phyloP scores from a whole-genome alignment of 1,140 invertebrate genomes.

The Heterodera carotae region DNA sequence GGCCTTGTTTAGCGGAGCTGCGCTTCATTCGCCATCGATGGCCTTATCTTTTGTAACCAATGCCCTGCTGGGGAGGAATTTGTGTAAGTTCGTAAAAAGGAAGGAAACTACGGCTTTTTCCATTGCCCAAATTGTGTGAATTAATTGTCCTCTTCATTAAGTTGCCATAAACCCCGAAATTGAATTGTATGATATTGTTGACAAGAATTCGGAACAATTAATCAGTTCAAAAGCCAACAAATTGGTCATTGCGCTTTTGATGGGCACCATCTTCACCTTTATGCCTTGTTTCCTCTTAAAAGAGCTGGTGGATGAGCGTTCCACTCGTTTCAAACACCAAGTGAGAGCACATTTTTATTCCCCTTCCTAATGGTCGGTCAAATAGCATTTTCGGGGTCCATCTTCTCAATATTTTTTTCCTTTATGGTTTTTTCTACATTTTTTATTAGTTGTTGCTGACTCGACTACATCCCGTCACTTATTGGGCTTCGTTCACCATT shows the following conservation, averaged over 20 bases:
- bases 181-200: constrained; percentile 37
- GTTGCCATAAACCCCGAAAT: constrained; percentile 36
- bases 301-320: constrained; percentile 43
- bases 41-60: constrained; percentile 49
- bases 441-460: constrained; percentile 39
- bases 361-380: too few relatives aligned
- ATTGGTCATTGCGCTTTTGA: not conserved
- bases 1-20: constrained; percentile 50
- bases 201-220: not conserved
- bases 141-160: constrained; percentile 13
- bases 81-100: constrained; percentile 23
- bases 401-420: too few relatives aligned
- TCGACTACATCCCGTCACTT: constrained; percentile 40
- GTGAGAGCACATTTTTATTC: not conserved
- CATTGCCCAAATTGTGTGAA: too few relatives aligned
- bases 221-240: not conserved
- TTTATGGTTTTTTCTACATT: too few relatives aligned
- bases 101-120: too few relatives aligned
- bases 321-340: constrained; percentile 46
- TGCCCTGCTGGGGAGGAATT: constrained; percentile 34
- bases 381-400: too few relatives aligned
- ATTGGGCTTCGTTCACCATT: constrained; percentile 44
- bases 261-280: constrained; percentile 42
- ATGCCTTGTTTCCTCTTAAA: constrained; percentile 41
- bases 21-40: constrained; percentile 41